These are phyloP conservation scores for Rhorus exstirpatorius DNA, from an alignment of 2,888 invertebrate species.

Conservation along the genomic window DNA sequence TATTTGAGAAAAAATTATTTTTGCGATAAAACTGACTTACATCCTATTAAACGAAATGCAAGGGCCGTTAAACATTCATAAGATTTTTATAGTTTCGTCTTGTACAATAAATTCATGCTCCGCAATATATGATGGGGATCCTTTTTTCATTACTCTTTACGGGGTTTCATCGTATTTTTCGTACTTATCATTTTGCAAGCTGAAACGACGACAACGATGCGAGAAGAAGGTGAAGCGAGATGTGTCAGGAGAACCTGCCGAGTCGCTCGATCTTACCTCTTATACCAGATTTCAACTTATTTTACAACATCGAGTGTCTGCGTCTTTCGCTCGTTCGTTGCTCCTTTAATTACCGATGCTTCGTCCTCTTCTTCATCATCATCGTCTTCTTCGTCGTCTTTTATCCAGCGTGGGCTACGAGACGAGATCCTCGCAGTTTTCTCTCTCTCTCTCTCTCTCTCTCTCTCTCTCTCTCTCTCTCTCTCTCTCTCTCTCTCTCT, in stretches of 20 bases:
- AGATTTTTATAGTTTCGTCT: conserved; percentile 26
- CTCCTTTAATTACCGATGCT: conserved; percentile 63
- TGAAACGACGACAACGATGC: conserved; percentile 29
- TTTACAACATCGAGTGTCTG: conserved; percentile 20
- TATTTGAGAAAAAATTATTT: conserved; percentile 16
- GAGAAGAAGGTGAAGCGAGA: conserved; percentile 40
- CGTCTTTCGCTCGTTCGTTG: conserved; percentile 44
- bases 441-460: background rate
- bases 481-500: background rate
- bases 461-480: background rate
- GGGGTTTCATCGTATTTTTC: background rate
- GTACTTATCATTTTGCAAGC: conserved; percentile 9
- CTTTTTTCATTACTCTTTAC: conserved; percentile 3
- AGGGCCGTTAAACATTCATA: conserved; percentile 1
- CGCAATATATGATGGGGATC: conserved; percentile 5
- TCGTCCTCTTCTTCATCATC: conserved; percentile 35
- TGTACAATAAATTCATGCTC: conserved; percentile 24
- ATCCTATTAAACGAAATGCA: conserved; percentile 15
- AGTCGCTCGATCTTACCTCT: conserved; percentile 51
- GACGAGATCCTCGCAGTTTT: conserved; percentile 45
- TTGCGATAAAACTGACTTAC: conserved; percentile 16
- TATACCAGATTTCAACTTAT: conserved; percentile 53
- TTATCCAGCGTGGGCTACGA: conserved; percentile 56
- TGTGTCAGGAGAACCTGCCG: conserved; percentile 48
- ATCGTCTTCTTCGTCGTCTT: conserved; percentile 26